Conservation (phyloP, 2,797 vertebrate species). For the Pogoniulus pusillus region DNA sequence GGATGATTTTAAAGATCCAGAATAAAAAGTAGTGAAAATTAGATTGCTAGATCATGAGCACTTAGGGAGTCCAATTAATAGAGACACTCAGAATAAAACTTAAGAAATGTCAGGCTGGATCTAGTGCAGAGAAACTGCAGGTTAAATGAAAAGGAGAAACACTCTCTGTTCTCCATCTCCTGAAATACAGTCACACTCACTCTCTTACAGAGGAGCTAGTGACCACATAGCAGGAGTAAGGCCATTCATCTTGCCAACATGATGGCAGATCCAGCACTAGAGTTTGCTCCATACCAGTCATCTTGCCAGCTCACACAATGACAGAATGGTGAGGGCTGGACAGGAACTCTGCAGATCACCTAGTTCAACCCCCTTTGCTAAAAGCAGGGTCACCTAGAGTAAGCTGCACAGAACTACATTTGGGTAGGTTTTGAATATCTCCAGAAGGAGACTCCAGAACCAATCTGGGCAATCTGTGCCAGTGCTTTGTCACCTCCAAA, state of each 20-base stretch:
- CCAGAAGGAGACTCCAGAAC: neutral
- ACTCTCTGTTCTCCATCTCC: neutral
- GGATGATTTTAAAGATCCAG: neutral
- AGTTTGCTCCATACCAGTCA: neutral
- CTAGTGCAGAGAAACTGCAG: neutral
- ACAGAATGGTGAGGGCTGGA: neutral
- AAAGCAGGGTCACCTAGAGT: neutral
- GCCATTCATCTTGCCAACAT: neutral
- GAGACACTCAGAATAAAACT: neutral
- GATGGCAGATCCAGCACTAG: neutral
- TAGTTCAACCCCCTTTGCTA: neutral
- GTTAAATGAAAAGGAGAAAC: neutral
- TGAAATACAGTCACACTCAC: neutral
- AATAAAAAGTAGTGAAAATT: neutral
- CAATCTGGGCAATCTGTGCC: neutral
- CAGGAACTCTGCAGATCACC: neutral
- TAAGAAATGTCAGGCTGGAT: neutral
- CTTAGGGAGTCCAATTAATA: neutral
- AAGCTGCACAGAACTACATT: neutral
- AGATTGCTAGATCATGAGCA: neutral
- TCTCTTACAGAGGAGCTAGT: neutral
- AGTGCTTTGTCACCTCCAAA: neutral
- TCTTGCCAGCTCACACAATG: neutral
- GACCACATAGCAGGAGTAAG: neutral
- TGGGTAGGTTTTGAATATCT: neutral